Conservation (phyloP, 2,797 vertebrate species). For the Myotis vivesi region DNA sequence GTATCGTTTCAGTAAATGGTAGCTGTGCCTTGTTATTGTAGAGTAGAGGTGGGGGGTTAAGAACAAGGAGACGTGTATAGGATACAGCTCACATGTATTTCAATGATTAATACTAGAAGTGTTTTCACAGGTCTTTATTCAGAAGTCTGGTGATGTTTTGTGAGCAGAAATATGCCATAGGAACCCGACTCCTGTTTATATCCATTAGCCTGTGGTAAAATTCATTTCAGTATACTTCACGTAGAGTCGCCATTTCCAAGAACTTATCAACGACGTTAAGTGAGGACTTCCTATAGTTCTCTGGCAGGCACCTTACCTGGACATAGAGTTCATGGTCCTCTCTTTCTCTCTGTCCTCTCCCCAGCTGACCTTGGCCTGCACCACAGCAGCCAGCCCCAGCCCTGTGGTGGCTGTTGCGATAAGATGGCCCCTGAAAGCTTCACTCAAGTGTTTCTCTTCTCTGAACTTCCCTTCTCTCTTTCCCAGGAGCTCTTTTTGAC, state of each 20-base stretch:
- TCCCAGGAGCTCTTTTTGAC: conserved; percentile 8
- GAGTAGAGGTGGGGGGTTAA: not conserved
- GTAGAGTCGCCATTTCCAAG: not conserved
- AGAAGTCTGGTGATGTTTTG: not conserved
- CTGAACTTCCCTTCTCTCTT: not conserved
- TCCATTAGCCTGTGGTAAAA: not conserved
- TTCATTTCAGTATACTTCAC: not conserved
- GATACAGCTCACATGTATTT: not conserved
- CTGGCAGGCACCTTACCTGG: not conserved
- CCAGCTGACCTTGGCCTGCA: accelerated
- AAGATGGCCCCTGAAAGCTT: not conserved
- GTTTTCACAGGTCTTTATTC: not conserved
- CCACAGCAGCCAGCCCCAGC: not conserved
- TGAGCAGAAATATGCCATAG: not conserved
- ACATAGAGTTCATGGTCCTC: not conserved
- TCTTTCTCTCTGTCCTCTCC: not conserved
- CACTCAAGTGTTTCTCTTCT: not conserved
- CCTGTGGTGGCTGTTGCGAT: accelerated
- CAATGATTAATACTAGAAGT: not conserved
- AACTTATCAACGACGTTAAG: not conserved
- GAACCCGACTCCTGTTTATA: not conserved
- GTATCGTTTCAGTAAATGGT: not conserved
- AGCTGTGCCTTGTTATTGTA: not conserved
- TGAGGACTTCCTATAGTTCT: not conserved
- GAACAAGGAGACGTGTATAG: not conserved